Percentiles rank a stretch among this genome's conserved stretches.
phyloP scores from a whole-genome alignment of 1,140 invertebrate genomes.

The Chionoecetes opilio region DNA sequence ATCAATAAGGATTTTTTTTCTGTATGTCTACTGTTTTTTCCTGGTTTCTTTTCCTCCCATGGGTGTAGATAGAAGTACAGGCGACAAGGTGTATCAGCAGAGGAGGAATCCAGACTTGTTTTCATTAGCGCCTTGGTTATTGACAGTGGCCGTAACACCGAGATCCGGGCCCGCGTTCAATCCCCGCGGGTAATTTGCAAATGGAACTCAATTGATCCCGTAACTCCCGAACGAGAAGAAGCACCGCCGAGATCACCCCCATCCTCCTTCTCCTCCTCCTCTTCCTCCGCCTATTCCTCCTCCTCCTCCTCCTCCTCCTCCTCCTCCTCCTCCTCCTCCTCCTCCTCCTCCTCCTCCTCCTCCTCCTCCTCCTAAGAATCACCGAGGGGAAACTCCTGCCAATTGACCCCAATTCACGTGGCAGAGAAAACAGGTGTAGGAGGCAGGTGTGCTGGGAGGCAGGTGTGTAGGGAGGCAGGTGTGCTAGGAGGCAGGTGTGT shows the following conservation, averaged over 20 bases:
- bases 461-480: too few species aligned
- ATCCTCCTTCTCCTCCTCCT: too few species aligned
- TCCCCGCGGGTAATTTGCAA: slow-evolving; percentile 59
- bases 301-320: too few species aligned
- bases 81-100: not conserved
- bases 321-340: too few species aligned
- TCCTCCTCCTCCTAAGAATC: not conserved
- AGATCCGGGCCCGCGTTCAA: not conserved
- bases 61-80: not conserved
- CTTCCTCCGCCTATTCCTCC: too few species aligned
- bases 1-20: too few species aligned
- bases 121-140: slow-evolving; percentile 56
- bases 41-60: too few species aligned
- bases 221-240: not conserved
- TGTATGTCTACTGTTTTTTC: too few species aligned
- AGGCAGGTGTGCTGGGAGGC: too few species aligned
- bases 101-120: not conserved
- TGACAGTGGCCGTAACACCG: slow-evolving; percentile 43
- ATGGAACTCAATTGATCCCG: slow-evolving; percentile 58
- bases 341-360: too few species aligned
- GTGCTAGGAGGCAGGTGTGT: too few species aligned
- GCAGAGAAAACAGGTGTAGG: not conserved
- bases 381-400: slow-evolving; percentile 30
- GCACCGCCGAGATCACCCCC: not conserved
- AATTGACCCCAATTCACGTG: slow-evolving; percentile 52